These are phyloP conservation scores for Dipodomys merriami DNA, from an alignment of 2,113 vertebrate genomes.

Conservation along the genomic window DNA sequence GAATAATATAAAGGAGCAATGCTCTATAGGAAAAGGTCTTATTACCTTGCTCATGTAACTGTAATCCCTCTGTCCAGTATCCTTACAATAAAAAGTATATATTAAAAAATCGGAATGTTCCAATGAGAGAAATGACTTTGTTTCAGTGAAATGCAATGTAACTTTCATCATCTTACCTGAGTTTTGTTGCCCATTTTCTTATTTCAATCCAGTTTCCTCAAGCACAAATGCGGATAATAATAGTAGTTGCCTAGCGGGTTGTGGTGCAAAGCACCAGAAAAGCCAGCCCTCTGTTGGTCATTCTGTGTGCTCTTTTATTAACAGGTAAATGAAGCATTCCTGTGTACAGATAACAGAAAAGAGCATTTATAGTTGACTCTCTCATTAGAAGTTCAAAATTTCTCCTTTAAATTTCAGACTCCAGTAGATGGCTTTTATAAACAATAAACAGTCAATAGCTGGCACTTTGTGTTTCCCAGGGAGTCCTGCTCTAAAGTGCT, in stretches of 20 bases:
- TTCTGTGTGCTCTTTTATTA: not conserved
- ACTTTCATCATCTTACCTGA: not conserved
- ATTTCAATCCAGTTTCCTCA: not conserved
- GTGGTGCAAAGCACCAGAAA: not conserved
- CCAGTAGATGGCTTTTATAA: slow-evolving; percentile 17
- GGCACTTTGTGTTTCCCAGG: not conserved
- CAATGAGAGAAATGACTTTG: not conserved
- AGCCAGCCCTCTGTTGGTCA: not conserved
- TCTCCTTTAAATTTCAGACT: not conserved
- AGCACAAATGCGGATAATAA: not conserved
- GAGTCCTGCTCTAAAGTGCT: not conserved
- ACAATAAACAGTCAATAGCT: not conserved
- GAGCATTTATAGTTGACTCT: not conserved
- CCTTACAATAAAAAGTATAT: too few relatives aligned
- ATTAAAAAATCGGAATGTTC: too few relatives aligned
- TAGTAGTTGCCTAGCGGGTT: not conserved
- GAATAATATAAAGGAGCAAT: too few relatives aligned
- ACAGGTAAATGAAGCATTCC: not conserved
- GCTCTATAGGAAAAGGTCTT: too few relatives aligned
- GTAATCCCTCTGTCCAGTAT: too few relatives aligned
- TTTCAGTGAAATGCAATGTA: not conserved
- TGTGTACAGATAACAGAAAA: not conserved
- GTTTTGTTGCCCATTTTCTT: not conserved
- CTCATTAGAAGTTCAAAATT: not conserved
- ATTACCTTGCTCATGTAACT: too few relatives aligned